Evolutionary conservation across 2,113 vertebrate genomes (phyloP).

Genomic region (Vulpes lagopus): DNA sequence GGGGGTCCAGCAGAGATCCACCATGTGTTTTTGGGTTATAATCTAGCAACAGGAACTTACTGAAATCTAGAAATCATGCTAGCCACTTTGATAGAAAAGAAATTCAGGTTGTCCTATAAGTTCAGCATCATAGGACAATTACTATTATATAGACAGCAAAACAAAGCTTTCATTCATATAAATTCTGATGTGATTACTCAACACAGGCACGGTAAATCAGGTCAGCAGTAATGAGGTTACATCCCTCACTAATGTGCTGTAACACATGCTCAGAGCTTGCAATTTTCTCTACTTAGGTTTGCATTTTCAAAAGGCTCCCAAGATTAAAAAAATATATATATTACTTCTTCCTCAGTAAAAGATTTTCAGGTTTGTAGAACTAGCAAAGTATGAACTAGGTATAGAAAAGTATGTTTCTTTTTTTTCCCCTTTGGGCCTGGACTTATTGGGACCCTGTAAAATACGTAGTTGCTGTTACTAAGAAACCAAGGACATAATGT

Average conservation of each 20-base stretch:
- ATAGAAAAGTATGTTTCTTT: neutral
- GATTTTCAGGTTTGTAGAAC: neutral
- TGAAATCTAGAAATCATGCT: neutral
- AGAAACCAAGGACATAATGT: neutral
- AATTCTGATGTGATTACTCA: neutral
- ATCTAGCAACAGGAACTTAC: neutral
- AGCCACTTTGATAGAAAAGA: neutral
- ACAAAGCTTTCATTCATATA: constrained; percentile 35
- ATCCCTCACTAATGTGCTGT: neutral
- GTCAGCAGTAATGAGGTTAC: neutral
- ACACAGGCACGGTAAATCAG: neutral
- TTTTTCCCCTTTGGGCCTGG: neutral
- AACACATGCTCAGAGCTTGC: neutral
- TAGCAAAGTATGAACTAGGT: neutral
- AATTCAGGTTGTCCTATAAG: neutral
- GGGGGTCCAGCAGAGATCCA: neutral
- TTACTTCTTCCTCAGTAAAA: constrained; percentile 5
- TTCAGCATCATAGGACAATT: neutral
- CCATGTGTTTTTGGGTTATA: neutral
- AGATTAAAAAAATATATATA: neutral
- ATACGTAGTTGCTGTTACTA: neutral
- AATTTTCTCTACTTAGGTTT: neutral
- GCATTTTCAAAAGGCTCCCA: constrained; percentile 23
- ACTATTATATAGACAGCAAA: neutral
- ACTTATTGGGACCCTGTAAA: neutral